Evolutionary conservation across 2,888 invertebrate genomes (phyloP).

Genomic region (Apamea crenata): DNA sequence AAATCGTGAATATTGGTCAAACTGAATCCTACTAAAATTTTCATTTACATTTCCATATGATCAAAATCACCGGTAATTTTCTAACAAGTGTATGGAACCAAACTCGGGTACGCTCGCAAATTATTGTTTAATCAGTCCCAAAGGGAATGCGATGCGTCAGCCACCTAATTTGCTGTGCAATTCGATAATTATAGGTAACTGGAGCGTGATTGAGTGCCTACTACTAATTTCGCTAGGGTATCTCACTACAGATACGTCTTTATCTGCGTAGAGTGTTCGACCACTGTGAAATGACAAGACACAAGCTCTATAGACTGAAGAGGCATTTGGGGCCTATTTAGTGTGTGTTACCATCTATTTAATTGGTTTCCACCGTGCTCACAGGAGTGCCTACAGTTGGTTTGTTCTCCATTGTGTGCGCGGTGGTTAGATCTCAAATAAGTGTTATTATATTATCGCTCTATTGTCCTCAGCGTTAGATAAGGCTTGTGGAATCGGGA

Average conservation of each 20-base stretch:
- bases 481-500: slow-evolving; percentile 37
- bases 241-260: slow-evolving; percentile 41
- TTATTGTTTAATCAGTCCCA: slow-evolving; percentile 45
- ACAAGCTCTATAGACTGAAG: slow-evolving; percentile 43
- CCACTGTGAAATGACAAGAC: slow-evolving; percentile 56
- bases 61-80: slow-evolving; percentile 20
- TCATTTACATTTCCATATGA: slow-evolving; percentile 5
- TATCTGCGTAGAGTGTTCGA: slow-evolving; percentile 27
- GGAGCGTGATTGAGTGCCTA: slow-evolving; percentile 68
- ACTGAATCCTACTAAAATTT: background rate
- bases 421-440: slow-evolving; percentile 53
- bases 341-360: slow-evolving; percentile 51
- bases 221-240: slow-evolving; percentile 71
- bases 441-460: slow-evolving; percentile 50
- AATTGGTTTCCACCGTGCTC: slow-evolving; percentile 36
- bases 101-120: slow-evolving; percentile 31
- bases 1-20: slow-evolving; percentile 6
- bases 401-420: slow-evolving; percentile 45
- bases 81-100: slow-evolving; percentile 16
- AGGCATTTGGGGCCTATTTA: slow-evolving; percentile 53
- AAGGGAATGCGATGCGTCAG: slow-evolving; percentile 47
- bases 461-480: slow-evolving; percentile 46
- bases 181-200: slow-evolving; percentile 64
- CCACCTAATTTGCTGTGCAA: slow-evolving; percentile 59
- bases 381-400: slow-evolving; percentile 40